Percentiles rank a stretch among this genome's conserved stretches.
Evolutionary conservation across 2,113 vertebrate genomes (phyloP).

Genomic region (Alces alces): DNA sequence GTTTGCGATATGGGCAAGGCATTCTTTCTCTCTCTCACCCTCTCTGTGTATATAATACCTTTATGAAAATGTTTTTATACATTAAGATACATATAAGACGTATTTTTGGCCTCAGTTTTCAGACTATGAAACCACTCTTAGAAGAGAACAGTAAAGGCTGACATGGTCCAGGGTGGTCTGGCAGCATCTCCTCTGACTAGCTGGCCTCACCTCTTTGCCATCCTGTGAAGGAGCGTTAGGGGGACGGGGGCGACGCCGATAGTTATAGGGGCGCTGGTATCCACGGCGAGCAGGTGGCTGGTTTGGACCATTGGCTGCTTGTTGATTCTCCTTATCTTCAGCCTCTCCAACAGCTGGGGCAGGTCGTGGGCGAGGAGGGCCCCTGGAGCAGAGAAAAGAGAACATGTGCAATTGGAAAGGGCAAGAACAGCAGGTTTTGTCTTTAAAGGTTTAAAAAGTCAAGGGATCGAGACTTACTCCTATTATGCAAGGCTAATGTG

Average conservation of each 20-base stretch:
- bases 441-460: neutral
- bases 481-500: neutral
- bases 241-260: conserved; percentile 78
- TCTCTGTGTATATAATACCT: neutral
- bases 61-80: neutral
- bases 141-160: no score
- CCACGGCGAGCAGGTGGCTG: conserved; percentile 81
- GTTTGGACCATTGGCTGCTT: conserved; percentile 70
- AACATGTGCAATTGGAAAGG: neutral
- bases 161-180: neutral
- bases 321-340: conserved; percentile 84
- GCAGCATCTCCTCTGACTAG: neutral
- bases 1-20: neutral
- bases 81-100: neutral
- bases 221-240: conserved; percentile 79
- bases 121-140: neutral
- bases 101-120: no score
- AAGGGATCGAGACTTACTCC: neutral
- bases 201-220: conserved; percentile 76
- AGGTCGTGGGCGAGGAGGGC: conserved; percentile 77
- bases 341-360: conserved; percentile 72
- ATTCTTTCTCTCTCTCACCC: neutral
- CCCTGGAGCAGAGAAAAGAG: conserved; percentile 56
- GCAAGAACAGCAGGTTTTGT: neutral
- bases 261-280: conserved; percentile 83